Evolutionary conservation across 2,113 vertebrate genomes (phyloP).

Genomic region (Sapayoa aenigma): DNA sequence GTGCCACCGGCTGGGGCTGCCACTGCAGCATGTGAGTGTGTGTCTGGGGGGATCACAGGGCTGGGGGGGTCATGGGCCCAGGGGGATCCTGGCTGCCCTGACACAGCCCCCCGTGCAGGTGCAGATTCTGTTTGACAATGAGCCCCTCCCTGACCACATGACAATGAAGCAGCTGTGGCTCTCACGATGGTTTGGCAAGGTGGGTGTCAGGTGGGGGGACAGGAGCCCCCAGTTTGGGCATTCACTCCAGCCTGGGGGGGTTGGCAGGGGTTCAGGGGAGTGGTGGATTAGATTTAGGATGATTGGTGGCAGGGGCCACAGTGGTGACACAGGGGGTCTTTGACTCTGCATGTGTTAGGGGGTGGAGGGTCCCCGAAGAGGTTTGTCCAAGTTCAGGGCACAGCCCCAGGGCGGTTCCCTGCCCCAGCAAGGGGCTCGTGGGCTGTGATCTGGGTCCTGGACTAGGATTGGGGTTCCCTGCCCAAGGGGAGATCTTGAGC

Average conservation of each 20-base stretch:
- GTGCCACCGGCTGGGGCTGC: constrained; percentile 87
- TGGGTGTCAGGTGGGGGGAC: not conserved
- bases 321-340: not conserved
- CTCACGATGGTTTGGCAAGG: constrained; percentile 79
- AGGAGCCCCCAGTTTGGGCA: not conserved
- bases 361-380: not conserved
- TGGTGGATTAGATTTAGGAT: not conserved
- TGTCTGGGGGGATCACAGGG: fast-evolving
- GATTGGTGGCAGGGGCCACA: not conserved
- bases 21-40: constrained; percentile 85
- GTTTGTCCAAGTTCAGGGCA: not conserved
- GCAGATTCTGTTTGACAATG: constrained; percentile 76
- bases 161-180: constrained; percentile 83
- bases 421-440: not conserved
- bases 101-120: constrained; percentile 12
- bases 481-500: not conserved
- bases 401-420: not conserved
- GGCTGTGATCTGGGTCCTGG: not conserved
- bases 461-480: not conserved
- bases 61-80: no score
- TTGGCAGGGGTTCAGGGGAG: not conserved
- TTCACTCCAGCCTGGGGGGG: fast-evolving
- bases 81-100: not conserved
- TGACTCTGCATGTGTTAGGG: not conserved
- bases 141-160: constrained; percentile 79